Evolutionary conservation across 2,113 vertebrate genomes (phyloP).

Genomic region (Bufo gargarizans): DNA sequence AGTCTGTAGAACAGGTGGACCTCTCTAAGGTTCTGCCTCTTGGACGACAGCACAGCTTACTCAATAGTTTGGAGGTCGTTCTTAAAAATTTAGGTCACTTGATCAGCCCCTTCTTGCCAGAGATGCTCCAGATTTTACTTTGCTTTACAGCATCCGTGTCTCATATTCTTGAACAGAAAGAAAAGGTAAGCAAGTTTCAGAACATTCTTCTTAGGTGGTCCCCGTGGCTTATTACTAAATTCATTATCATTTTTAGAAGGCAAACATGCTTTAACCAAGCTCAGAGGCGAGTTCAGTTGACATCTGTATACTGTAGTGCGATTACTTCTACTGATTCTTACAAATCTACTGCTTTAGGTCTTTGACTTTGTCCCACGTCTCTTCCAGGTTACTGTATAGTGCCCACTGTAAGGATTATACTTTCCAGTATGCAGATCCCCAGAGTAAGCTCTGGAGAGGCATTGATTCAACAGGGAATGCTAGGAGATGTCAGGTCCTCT

Average conservation of each 20-base stretch:
- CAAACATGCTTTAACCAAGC: neutral
- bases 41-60: constrained; percentile 89
- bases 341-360: too few species aligned
- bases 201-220: neutral
- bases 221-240: neutral
- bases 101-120: constrained; percentile 82
- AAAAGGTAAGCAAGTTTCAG: constrained; percentile 75
- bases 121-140: constrained; percentile 90
- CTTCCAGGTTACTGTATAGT: too few species aligned
- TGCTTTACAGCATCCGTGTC: constrained; percentile 84
- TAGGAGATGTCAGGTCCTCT: too few species aligned
- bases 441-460: too few species aligned
- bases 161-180: constrained; percentile 79
- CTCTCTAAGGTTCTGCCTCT: constrained; percentile 83
- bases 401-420: too few species aligned
- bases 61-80: constrained; percentile 86
- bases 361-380: too few species aligned
- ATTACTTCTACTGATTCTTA: neutral
- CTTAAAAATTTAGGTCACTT: constrained; percentile 90
- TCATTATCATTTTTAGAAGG: neutral
- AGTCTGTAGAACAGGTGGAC: constrained; percentile 75
- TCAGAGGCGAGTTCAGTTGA: neutral
- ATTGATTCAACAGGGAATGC: too few species aligned
- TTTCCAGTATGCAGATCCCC: too few species aligned
- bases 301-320: neutral